phyloP scores from a whole-genome alignment of 1,140 invertebrate genomes.

The Bathynomus jamesi region DNA sequence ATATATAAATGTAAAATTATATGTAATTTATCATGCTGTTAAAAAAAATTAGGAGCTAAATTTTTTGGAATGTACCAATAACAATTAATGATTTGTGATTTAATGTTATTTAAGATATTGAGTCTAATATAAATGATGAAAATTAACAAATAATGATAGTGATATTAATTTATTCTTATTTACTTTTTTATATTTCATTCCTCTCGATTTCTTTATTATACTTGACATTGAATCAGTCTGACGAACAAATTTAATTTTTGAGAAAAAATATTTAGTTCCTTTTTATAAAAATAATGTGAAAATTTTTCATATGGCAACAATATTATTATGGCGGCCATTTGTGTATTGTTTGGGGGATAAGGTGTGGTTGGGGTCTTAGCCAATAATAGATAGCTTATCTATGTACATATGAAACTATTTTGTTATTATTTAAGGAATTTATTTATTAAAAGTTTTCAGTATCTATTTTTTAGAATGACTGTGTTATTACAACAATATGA shows the following conservation, averaged over 20 bases:
- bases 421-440: neutral
- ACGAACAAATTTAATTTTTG: neutral
- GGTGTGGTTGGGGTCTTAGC: neutral
- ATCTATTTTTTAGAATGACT: neutral
- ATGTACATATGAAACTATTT: neutral
- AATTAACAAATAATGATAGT: too few relatives aligned
- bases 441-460: neutral
- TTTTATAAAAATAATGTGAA: neutral
- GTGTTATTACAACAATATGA: neutral
- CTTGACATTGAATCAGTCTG: too few relatives aligned
- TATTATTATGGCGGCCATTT: neutral
- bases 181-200: too few relatives aligned
- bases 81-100: too few relatives aligned
- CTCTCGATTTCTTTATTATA: too few relatives aligned
- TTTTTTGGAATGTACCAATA: too few relatives aligned
- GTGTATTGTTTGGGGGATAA: conserved; percentile 1
- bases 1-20: too few relatives aligned
- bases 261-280: neutral
- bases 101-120: too few relatives aligned
- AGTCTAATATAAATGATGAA: too few relatives aligned
- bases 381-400: neutral
- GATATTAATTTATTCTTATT: too few relatives aligned
- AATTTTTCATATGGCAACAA: neutral
- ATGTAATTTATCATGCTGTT: too few relatives aligned
- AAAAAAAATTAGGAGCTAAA: too few relatives aligned